Conservation (phyloP, 2,888 invertebrate genomes). For the Noctua janthe region DNA sequence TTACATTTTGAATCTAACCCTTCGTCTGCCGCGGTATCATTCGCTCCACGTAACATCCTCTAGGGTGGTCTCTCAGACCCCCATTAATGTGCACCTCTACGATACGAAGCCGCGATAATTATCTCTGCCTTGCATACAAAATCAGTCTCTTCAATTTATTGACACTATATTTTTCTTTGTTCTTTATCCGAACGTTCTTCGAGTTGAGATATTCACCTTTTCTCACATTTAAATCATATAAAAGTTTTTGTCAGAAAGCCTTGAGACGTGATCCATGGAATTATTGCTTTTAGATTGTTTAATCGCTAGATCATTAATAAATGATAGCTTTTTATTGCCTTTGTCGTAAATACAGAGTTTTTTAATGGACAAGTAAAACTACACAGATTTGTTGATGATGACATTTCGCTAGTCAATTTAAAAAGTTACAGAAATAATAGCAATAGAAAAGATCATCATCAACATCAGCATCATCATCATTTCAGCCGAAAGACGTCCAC, state of each 20-base stretch:
- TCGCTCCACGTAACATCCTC: slow-evolving; percentile 75
- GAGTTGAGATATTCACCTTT: slow-evolving; percentile 48
- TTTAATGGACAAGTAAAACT: not conserved
- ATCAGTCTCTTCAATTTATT: slow-evolving; percentile 66
- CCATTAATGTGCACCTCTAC: slow-evolving; percentile 76
- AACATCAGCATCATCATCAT: too few species aligned
- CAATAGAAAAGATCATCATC: not conserved
- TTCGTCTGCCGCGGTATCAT: slow-evolving; percentile 68
- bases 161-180: slow-evolving; percentile 52
- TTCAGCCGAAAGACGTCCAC: too few species aligned
- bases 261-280: slow-evolving; percentile 7
- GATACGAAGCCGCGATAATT: slow-evolving; percentile 78
- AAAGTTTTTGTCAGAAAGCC: slow-evolving; percentile 31
- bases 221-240: slow-evolving; percentile 53
- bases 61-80: slow-evolving; percentile 79
- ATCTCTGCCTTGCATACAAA: slow-evolving; percentile 83
- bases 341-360: not conserved
- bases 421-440: not conserved
- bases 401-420: not conserved
- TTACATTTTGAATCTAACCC: slow-evolving; percentile 63
- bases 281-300: slow-evolving; percentile 9
- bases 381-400: not conserved
- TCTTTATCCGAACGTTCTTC: slow-evolving; percentile 39
- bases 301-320: not conserved
- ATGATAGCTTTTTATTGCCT: not conserved